Conservation (phyloP, 2,113 vertebrate species). For the Toxotes jaculatrix region DNA sequence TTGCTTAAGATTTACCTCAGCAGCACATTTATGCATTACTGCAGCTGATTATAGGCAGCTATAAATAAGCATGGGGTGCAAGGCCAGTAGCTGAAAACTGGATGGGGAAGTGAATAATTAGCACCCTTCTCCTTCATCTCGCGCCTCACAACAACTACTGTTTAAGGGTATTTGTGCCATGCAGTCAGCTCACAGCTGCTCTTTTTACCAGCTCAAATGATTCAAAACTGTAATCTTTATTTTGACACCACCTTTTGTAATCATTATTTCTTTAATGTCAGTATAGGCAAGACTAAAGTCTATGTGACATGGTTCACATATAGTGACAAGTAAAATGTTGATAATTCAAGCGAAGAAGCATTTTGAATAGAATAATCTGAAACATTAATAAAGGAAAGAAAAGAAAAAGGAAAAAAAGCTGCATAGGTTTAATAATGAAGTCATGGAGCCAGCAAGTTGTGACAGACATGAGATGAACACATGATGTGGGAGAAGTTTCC, state of each 20-base stretch:
- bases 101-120: constrained; percentile 68
- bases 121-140: constrained; percentile 43
- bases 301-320: background rate
- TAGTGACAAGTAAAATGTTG: background rate
- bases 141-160: constrained; percentile 25
- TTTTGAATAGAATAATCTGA: background rate
- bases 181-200: constrained; percentile 21
- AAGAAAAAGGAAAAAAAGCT: background rate
- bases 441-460: background rate
- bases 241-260: background rate
- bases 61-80: constrained; percentile 50
- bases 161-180: constrained; percentile 27
- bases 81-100: constrained; percentile 50
- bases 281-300: background rate
- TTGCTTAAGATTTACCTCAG: constrained; percentile 47
- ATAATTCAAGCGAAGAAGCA: background rate
- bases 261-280: background rate
- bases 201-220: constrained; percentile 3
- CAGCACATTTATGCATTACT: constrained; percentile 43
- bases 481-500: background rate
- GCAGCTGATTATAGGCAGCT: constrained; percentile 55
- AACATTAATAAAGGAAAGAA: background rate
- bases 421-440: background rate
- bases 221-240: background rate
- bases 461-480: constrained; percentile 3